Evolutionary conservation across 2,797 vertebrate genomes (phyloP).

Genomic region (Zenarchopterus dispar): DNA sequence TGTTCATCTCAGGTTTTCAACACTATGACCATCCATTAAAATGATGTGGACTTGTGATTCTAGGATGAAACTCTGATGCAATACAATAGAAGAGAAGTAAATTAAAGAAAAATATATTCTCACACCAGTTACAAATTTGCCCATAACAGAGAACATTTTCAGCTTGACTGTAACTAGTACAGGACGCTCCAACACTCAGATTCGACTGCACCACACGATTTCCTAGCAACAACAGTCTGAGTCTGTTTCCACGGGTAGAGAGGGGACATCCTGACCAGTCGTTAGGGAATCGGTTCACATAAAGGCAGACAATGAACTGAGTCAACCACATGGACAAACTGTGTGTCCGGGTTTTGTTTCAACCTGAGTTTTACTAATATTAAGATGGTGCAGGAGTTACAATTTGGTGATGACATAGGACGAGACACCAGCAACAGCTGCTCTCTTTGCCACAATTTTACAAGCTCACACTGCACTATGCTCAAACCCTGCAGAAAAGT

Average conservation of each 20-base stretch:
- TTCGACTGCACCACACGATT: constrained; percentile 25
- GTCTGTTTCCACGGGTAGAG: constrained; percentile 24
- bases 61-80: not conserved
- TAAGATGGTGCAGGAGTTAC: too few relatives aligned
- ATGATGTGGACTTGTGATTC: not conserved
- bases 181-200: constrained; percentile 17
- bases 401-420: not conserved
- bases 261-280: not conserved
- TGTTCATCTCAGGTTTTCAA: not conserved
- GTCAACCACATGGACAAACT: not conserved
- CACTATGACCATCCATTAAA: not conserved
- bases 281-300: too few relatives aligned
- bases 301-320: too few relatives aligned
- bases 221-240: constrained; percentile 12
- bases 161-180: constrained; percentile 7
- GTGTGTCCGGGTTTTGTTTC: too few relatives aligned
- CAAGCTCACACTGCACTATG: too few relatives aligned
- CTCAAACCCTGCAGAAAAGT: too few relatives aligned
- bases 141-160: constrained; percentile 5
- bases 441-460: not conserved
- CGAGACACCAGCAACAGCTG: not conserved
- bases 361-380: too few relatives aligned
- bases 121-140: constrained; percentile 2
- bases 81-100: constrained; percentile 2
- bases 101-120: not conserved